These are phyloP conservation scores for Eufriesea mexicana DNA, from an alignment of 1,140 invertebrate species.

Conservation along the genomic window DNA sequence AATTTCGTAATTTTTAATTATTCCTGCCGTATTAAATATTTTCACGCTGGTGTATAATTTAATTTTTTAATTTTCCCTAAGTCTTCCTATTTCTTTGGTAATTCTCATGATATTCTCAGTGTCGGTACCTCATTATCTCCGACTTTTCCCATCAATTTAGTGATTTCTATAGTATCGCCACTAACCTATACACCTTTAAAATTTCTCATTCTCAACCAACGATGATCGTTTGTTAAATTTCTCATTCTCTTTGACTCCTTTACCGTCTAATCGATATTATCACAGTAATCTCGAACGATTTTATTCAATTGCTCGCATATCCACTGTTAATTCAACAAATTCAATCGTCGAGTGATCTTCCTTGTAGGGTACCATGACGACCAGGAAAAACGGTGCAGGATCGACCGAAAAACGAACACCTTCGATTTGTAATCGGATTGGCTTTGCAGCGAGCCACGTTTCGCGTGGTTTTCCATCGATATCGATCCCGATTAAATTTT, in stretches of 20 bases:
- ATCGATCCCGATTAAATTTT: slow-evolving; percentile 26
- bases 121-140: too few relatives aligned
- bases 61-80: too few relatives aligned
- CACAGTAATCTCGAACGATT: neutral
- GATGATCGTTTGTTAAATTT: neutral
- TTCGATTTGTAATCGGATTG: slow-evolving; percentile 16
- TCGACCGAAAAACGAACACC: neutral
- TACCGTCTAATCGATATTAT: too few relatives aligned
- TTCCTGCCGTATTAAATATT: neutral
- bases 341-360: neutral
- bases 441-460: neutral
- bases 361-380: neutral
- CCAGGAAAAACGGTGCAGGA: neutral
- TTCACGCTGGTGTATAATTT: too few relatives aligned
- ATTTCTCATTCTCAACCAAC: too few relatives aligned
- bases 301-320: neutral
- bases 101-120: neutral
- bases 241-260: neutral
- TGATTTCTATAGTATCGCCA: too few relatives aligned
- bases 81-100: too few relatives aligned
- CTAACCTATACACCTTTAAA: too few relatives aligned
- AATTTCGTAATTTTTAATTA: neutral
- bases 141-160: too few relatives aligned
- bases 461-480: slow-evolving; percentile 1
- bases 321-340: neutral